phyloP scores from a whole-genome alignment of 2,797 vertebrate species.

The Potorous gilbertii region DNA sequence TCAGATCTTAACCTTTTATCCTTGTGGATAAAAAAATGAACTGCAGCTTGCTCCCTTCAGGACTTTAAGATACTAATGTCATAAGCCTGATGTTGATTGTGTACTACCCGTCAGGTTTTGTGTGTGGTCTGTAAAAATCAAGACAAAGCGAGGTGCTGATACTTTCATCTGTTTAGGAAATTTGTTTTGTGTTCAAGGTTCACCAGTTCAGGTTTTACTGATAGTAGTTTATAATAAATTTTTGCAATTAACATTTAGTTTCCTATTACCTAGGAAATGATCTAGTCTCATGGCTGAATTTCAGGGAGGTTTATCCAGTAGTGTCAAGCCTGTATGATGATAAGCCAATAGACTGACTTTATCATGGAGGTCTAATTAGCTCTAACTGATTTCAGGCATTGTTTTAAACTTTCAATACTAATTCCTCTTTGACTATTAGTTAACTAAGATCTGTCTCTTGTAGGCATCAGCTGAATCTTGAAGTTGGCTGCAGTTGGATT shows the following conservation, averaged over 20 bases:
- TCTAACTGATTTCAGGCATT: conserved; percentile 85
- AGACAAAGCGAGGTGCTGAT: too few species aligned
- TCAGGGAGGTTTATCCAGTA: neutral
- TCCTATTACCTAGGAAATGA: neutral
- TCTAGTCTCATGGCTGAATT: neutral
- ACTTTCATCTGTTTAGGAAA: too few species aligned
- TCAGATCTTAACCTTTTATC: too few species aligned
- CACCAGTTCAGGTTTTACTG: neutral
- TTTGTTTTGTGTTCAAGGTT: neutral
- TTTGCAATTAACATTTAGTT: neutral
- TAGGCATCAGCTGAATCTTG: conserved; percentile 46
- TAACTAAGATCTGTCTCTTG: neutral
- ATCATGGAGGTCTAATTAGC: conserved; percentile 87
- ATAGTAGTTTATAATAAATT: neutral
- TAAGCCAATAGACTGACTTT: conserved; percentile 81
- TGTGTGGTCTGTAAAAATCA: neutral
- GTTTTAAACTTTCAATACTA: neutral
- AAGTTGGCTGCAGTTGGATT: neutral
- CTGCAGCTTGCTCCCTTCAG: neutral
- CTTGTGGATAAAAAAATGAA: neutral
- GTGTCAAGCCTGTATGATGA: conserved; percentile 84
- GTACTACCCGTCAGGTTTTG: neutral
- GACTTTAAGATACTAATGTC: rapidly evolving
- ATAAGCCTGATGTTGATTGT: neutral
- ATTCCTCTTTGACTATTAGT: neutral